phyloP scores from a whole-genome alignment of 2,888 invertebrate species.

The Axea sp. region DNA sequence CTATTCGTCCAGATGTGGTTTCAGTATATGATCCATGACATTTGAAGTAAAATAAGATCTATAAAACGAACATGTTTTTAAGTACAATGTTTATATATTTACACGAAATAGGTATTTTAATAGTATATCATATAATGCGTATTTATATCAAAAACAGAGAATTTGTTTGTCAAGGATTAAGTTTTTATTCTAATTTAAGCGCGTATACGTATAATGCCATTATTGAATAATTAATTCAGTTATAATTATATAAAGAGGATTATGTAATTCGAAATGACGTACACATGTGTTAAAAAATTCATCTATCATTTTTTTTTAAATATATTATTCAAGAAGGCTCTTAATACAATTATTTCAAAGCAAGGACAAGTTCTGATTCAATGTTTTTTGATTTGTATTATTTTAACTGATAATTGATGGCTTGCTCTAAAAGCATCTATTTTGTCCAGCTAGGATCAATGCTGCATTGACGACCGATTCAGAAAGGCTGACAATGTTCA shows the following conservation, averaged over 20 bases:
- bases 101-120: constrained; percentile 3
- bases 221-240: constrained; percentile 21
- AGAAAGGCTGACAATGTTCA: constrained; percentile 47
- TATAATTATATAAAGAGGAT: neutral
- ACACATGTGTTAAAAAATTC: constrained; percentile 11
- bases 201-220: no score
- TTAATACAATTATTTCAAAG: constrained; percentile 31
- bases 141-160: no score
- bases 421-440: constrained; percentile 50
- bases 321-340: constrained; percentile 16
- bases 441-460: constrained; percentile 43
- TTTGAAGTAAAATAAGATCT: constrained; percentile 63
- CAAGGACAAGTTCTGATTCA: constrained; percentile 10
- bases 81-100: constrained; percentile 37
- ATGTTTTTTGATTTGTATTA: constrained; percentile 42
- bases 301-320: neutral
- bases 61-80: constrained; percentile 34
- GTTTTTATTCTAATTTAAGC: no score
- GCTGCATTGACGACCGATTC: constrained; percentile 35
- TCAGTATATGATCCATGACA: constrained; percentile 71
- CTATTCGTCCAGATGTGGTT: constrained; percentile 71
- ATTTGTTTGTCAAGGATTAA: no score
- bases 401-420: constrained; percentile 56
- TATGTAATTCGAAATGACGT: neutral
- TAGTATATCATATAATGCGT: neutral